Evolutionary conservation across 2,797 vertebrate species (phyloP), one percentile per base, ranked within the genome.

Genomic region (Tarsius wallacei): DNA sequence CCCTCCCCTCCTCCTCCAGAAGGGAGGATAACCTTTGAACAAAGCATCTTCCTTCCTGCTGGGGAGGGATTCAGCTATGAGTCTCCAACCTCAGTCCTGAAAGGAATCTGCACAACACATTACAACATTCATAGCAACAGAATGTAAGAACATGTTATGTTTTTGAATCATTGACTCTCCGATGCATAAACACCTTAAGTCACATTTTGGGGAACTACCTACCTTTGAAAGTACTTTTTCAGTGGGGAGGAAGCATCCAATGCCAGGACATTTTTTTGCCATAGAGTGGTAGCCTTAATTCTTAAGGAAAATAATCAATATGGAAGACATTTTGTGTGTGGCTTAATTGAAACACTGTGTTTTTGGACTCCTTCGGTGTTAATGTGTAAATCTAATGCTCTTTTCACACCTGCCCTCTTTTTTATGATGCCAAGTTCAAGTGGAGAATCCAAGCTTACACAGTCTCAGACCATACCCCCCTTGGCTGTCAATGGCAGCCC

Each of bases 321-420:
- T n/a, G 82, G 61, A 85, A 97, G 57, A 66, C 87, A 63, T 91
- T 93, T 90, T 86, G 55, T 78, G 53, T 68, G 76, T 77, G 36
- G n/a, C 77, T 93, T 93, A 93, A 90, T 89, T 84, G 47, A 92
- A 93, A 89, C 73, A 90, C 92, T 91, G n/a, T 94, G 76, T 71
- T 90, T 42, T 92, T 82, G 90, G 64, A 87, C 66, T 31, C 66
- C 36, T 78, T 92, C 70, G 92, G 76, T 97, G 92, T 97, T 92
- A 95, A 92, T 92, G 90, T 94, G 81, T 87, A 93, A 97, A 97
- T 97, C 76, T 87, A 85, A 57, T 81, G 22, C 36, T 86, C 57
- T 92, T 95, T 97, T 92, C 87, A 92, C 84, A 97, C 93, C 93
- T 95, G 24, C 77, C 64, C 33, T 91, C 71, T 73, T 81, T 90